Base-by-base conservation (phyloP, 1,140 invertebrate genomes). In the Danaus melanippus region DNA sequence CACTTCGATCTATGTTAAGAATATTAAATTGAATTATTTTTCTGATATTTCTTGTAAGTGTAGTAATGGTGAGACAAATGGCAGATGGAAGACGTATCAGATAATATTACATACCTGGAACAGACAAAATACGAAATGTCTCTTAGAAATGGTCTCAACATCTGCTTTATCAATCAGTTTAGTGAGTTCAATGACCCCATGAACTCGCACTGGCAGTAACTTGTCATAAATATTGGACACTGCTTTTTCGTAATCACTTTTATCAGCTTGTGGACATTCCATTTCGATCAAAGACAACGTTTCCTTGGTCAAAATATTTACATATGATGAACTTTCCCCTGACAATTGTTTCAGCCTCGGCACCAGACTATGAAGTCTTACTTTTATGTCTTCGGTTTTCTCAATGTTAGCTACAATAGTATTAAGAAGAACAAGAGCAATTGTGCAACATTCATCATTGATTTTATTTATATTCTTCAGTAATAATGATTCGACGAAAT, bases 131-230 rank as follows among this genome's bases (percentile, higher is more conserved):
- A 96, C 59, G 60, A 90, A 87, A 54, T 92, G 88, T 68, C 92
- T 92, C 63, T 92, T 92, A 1, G 89, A 85, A 41, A 92, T 67
- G 11, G 91, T 88, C 61, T 91, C 89, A 12, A 79, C 47, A 87
- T 96, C 91, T 62, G 87, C 89, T 9, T 80, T 76, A 69, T 92
- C 89, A 21, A 97, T 88, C 7, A 97, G 81, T 86, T 91, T 93
- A 17, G 90, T 91, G 9, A 97, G 75, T 50, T 88, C 79, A 55
- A 96, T 91, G 12, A 96, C 76, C 8, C 92, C 95, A 87, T 97
- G 95, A 12, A 92, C 94, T 74, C 92, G 89, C 1, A 94, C 89
- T 8, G 95, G 95, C n/a, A 96, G 74, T 44, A 94, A 75, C n/a
- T 90, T 87, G 87, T 95, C 92, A 67, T 89, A 89, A 7, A 93